Conservation (phyloP, 2,113 vertebrate genomes). For the human region DNA sequence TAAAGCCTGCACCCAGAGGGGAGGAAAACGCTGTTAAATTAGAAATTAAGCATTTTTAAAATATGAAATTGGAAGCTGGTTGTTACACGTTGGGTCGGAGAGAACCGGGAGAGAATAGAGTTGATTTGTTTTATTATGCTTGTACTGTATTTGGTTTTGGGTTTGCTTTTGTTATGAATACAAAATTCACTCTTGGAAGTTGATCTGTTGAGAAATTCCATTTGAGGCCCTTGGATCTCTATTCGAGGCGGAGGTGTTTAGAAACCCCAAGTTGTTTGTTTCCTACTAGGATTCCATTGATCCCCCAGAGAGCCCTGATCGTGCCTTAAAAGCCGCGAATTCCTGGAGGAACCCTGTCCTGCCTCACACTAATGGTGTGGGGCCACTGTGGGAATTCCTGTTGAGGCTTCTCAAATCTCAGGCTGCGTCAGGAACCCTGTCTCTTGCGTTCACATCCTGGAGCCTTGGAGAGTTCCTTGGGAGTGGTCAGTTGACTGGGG, state of each 20-base stretch:
- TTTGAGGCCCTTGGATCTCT: not conserved
- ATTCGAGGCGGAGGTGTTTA: not conserved
- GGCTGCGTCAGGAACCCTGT: slow-evolving; percentile 65
- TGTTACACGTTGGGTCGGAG: not conserved
- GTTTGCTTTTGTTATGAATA: not conserved
- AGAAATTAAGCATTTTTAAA: not conserved
- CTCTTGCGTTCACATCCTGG: slow-evolving; percentile 25
- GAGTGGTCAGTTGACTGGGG: slow-evolving; percentile 21
- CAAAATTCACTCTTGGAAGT: slow-evolving; percentile 1
- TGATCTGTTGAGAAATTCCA: not conserved
- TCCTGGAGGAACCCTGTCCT: slow-evolving; percentile 23
- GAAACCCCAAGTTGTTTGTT: not conserved
- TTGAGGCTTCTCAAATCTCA: slow-evolving; percentile 49
- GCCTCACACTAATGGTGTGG: not conserved
- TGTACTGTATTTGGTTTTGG: not conserved
- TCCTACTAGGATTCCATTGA: not conserved
- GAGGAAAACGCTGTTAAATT: not conserved
- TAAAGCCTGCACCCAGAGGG: not conserved
- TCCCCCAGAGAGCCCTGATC: not conserved
- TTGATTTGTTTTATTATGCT: not conserved
- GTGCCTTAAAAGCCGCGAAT: not conserved
- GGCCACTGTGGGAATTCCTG: slow-evolving; percentile 48
- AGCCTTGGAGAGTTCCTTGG: slow-evolving; percentile 26
- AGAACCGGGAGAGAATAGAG: not conserved
- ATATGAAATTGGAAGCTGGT: not conserved